These are phyloP conservation scores for Chrysina gloriosa DNA, from an alignment of 2,888 invertebrate genomes.

Conservation along the genomic window DNA sequence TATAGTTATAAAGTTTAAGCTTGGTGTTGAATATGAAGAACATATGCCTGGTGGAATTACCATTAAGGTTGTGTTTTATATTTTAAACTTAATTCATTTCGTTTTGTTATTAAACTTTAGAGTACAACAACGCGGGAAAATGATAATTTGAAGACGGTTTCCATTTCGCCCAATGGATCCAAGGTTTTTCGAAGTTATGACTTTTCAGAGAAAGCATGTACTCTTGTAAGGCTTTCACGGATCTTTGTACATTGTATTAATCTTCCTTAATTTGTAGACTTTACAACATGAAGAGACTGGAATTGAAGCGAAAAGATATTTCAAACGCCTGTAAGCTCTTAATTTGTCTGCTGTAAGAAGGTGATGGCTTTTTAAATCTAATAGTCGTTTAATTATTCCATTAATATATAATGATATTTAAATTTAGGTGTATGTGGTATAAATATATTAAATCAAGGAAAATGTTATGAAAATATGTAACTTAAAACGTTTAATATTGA, in stretches of 20 bases:
- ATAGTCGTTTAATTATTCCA: neutral
- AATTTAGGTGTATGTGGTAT: no score
- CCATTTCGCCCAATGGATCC: constrained; percentile 60
- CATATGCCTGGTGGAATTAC: constrained; percentile 70
- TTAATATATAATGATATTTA: neutral
- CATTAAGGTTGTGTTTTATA: constrained; percentile 60
- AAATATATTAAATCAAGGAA: no score
- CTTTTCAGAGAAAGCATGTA: constrained; percentile 58
- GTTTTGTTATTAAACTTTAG: constrained; percentile 58
- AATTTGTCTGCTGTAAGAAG: neutral
- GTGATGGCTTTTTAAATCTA: neutral
- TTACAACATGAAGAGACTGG: constrained; percentile 68
- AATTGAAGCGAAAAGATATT: constrained; percentile 70
- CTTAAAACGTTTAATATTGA: no score
- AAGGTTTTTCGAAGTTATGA: constrained; percentile 64
- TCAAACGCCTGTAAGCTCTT: constrained; percentile 63
- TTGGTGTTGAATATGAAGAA: constrained; percentile 75
- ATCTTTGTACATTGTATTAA: constrained; percentile 7
- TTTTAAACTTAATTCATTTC: neutral
- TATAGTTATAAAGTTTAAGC: constrained; percentile 67
- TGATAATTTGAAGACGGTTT: constrained; percentile 66
- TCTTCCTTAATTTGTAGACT: constrained; percentile 66
- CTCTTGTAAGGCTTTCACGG: constrained; percentile 54
- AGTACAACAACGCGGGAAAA: constrained; percentile 69
- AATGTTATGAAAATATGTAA: no score